Conservation (phyloP, 1,140 invertebrate species). For the Drosophila fuyamai region DNA sequence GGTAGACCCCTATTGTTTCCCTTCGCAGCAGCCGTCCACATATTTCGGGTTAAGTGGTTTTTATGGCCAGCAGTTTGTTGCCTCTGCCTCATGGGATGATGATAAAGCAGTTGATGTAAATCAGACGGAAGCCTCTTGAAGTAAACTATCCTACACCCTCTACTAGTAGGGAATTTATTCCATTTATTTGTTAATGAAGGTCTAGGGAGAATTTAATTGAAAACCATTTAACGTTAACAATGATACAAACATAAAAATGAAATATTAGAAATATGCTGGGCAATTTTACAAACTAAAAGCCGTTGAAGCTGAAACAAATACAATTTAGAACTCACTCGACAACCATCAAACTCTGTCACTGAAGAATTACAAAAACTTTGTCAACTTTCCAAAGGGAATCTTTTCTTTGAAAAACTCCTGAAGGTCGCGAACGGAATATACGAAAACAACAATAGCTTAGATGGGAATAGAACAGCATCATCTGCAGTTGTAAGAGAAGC, state of each 20-base stretch:
- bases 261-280: not conserved
- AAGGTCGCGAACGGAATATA: slow-evolving; percentile 23
- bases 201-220: too few relatives aligned
- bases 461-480: slow-evolving; percentile 38
- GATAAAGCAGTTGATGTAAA: slow-evolving; percentile 6
- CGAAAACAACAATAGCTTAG: slow-evolving; percentile 27
- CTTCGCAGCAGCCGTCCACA: slow-evolving; percentile 36
- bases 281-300: too few relatives aligned
- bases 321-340: slow-evolving; percentile 1
- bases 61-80: slow-evolving; percentile 68
- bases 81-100: slow-evolving; percentile 35
- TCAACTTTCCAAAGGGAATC: slow-evolving; percentile 15
- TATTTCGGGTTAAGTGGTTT: slow-evolving; percentile 73
- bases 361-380: slow-evolving; percentile 10
- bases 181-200: not conserved
- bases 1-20: not conserved
- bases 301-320: not conserved
- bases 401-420: slow-evolving; percentile 25
- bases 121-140: not conserved
- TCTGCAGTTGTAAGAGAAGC: slow-evolving; percentile 34
- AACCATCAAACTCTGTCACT: slow-evolving; percentile 8
- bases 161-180: not conserved
- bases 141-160: not conserved
- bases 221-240: too few relatives aligned
- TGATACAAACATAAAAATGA: not conserved